Evolutionary conservation across 2,113 vertebrate genomes (phyloP).

Genomic region (Microcebus ravelobensis): DNA sequence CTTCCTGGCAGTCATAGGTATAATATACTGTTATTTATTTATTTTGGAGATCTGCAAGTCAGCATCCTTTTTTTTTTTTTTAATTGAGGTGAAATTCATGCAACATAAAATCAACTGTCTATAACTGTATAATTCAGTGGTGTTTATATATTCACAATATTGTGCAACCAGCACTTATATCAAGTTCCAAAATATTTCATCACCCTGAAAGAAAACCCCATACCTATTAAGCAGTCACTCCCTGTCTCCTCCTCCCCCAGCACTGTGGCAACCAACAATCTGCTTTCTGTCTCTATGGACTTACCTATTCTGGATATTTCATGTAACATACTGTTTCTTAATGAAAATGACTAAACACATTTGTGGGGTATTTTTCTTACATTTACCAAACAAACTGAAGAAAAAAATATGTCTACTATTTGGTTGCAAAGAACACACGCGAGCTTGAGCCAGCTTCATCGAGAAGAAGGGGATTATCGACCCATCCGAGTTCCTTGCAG

Average conservation of each 20-base stretch:
- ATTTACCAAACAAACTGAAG: constrained; percentile 16
- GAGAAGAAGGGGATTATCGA: neutral
- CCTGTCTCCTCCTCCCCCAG: neutral
- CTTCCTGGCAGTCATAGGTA: neutral
- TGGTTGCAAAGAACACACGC: neutral
- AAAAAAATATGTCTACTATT: neutral
- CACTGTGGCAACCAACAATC: neutral
- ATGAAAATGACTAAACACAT: neutral
- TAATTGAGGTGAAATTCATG: neutral
- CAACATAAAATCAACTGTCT: neutral
- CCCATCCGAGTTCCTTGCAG: neutral
- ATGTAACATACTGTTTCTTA: neutral
- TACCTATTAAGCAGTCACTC: neutral
- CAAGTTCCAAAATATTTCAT: neutral
- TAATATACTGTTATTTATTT: neutral
- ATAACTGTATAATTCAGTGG: neutral
- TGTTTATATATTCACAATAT: neutral
- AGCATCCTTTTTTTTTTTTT: neutral
- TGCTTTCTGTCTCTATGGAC: constrained; percentile 9
- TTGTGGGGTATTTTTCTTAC: neutral
- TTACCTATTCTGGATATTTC: neutral
- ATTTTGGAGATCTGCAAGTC: too few relatives aligned
- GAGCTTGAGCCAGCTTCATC: neutral
- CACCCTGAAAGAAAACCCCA: neutral
- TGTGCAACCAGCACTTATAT: neutral